These are phyloP conservation scores for Cebus imitator DNA, from an alignment of 2,113 vertebrate genomes.

Conservation along the genomic window DNA sequence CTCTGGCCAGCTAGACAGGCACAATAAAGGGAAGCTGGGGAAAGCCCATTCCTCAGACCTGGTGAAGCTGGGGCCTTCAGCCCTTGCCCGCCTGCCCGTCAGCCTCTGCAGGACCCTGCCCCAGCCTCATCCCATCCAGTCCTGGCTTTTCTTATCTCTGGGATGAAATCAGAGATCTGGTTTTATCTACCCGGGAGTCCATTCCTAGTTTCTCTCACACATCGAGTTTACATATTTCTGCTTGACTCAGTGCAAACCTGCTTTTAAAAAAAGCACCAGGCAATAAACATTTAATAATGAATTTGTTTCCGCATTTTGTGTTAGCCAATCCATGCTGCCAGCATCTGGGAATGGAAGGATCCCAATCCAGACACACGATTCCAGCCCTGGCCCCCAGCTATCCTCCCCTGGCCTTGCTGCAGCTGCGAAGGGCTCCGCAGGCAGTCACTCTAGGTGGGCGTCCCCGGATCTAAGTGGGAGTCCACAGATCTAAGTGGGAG, in stretches of 20 bases:
- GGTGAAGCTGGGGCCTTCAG: background rate
- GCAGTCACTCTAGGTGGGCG: background rate
- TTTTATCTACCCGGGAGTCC: background rate
- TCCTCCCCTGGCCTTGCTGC: too few relatives aligned
- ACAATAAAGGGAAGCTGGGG: background rate
- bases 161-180: background rate
- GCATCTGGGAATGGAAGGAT: background rate
- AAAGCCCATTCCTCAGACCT: too few relatives aligned
- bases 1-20: background rate
- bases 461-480: too few relatives aligned
- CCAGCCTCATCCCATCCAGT: background rate
- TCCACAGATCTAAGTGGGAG: background rate
- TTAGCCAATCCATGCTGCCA: background rate
- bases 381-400: fast-evolving
- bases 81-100: fast-evolving
- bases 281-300: background rate
- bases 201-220: background rate
- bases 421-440: fast-evolving
- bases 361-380: background rate
- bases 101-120: background rate
- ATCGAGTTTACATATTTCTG: background rate
- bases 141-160: background rate
- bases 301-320: background rate
- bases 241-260: background rate
- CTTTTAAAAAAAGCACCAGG: too few relatives aligned